Evolutionary conservation across 1,140 invertebrate species (phyloP).

Genomic region (Ceratina australensis): DNA sequence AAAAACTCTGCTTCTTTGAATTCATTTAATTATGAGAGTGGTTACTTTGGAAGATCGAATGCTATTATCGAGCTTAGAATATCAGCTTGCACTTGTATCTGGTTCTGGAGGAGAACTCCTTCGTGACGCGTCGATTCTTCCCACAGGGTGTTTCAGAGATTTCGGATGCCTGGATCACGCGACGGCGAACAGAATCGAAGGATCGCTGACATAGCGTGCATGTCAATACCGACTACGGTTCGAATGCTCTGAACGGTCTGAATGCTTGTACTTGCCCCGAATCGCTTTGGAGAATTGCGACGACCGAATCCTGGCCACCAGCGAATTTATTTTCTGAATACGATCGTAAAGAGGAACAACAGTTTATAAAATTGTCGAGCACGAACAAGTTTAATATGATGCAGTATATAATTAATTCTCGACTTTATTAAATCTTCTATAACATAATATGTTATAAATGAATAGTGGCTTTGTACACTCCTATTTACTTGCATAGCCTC

Average conservation of each 20-base stretch:
- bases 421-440: too few species aligned
- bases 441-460: too few species aligned
- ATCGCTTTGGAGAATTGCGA: not conserved
- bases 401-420: too few species aligned
- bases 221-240: slow-evolving; percentile 29
- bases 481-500: too few species aligned
- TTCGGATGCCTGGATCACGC: slow-evolving; percentile 35
- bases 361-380: not conserved
- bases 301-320: not conserved
- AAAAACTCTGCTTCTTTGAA: too few species aligned
- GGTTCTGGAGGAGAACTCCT: not conserved
- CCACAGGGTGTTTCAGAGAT: slow-evolving; percentile 28
- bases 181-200: slow-evolving; percentile 24
- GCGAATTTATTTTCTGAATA: not conserved
- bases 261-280: slow-evolving; percentile 25
- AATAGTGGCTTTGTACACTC: too few species aligned
- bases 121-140: not conserved
- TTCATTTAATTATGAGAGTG: too few species aligned
- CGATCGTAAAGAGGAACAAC: slow-evolving; percentile 8
- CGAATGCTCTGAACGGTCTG: slow-evolving; percentile 22
- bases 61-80: not conserved
- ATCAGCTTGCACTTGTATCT: not conserved
- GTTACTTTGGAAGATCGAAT: too few species aligned
- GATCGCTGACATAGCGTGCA: slow-evolving; percentile 43
- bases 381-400: too few species aligned